These are phyloP conservation scores for Synergus japonicus DNA, from an alignment of 2,888 invertebrate genomes.

Conservation along the genomic window DNA sequence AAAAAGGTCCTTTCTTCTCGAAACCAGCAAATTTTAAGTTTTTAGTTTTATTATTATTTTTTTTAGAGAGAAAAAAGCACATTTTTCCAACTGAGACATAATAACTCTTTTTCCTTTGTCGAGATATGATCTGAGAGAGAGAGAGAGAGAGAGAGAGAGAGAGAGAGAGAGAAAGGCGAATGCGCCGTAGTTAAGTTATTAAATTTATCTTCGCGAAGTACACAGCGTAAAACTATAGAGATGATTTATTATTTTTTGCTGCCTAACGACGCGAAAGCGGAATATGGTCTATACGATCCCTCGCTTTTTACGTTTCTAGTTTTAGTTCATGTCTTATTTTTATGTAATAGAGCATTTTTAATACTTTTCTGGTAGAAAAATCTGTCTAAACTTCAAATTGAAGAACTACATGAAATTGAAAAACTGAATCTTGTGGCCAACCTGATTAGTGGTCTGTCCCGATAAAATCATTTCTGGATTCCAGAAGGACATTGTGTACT, in stretches of 20 bases:
- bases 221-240: constrained; percentile 52
- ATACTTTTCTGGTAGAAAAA: no score
- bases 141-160: no score
- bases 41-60: background rate
- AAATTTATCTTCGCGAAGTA: constrained; percentile 69
- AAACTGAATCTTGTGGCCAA: no score
- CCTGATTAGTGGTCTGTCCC: background rate
- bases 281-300: constrained; percentile 62
- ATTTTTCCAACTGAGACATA: constrained; percentile 11
- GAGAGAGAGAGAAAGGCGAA: background rate
- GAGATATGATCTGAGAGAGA: background rate
- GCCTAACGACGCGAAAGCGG: constrained; percentile 74
- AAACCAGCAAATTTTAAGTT: background rate
- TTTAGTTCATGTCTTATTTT: background rate
- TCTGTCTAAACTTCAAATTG: no score
- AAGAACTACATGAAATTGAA: no score
- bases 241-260: constrained; percentile 74
- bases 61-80: background rate
- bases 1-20: constrained; percentile 2
- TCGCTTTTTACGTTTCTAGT: background rate
- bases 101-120: background rate
- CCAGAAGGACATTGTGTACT: background rate
- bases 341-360: background rate
- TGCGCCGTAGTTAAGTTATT: constrained; percentile 71
- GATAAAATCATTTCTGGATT: background rate